These are phyloP conservation scores for Melieria omissa DNA, from an alignment of 2,888 invertebrate species.

Conservation along the genomic window DNA sequence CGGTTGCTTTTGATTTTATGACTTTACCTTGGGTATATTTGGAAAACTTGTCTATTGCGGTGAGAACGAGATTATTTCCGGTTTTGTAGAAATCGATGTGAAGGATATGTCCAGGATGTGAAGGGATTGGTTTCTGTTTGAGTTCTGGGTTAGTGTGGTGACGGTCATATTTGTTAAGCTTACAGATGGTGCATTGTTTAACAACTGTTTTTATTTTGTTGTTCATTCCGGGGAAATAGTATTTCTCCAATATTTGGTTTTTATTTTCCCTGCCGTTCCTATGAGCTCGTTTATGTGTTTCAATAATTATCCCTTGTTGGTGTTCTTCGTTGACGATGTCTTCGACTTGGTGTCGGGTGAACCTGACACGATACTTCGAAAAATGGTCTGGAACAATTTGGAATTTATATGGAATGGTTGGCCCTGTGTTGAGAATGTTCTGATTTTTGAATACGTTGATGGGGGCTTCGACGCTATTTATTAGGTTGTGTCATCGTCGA, in stretches of 20 bases:
- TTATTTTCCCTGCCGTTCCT: slow-evolving; percentile 39
- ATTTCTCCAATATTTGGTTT: slow-evolving; percentile 24
- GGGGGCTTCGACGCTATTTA: neutral
- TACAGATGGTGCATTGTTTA: neutral
- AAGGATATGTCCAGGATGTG: too few relatives aligned
- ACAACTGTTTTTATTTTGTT: slow-evolving; percentile 30
- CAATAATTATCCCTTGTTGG: slow-evolving; percentile 27
- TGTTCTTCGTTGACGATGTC: slow-evolving; percentile 21
- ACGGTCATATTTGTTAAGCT: too few relatives aligned
- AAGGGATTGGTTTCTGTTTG: neutral
- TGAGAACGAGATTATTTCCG: too few relatives aligned
- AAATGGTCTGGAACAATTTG: slow-evolving; percentile 21
- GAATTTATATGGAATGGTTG: slow-evolving; percentile 13
- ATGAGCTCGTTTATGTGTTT: slow-evolving; percentile 26
- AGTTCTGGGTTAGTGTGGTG: neutral
- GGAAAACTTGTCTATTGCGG: too few relatives aligned
- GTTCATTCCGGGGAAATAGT: slow-evolving; percentile 32
- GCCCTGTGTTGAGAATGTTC: neutral
- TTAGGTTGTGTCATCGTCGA: neutral
- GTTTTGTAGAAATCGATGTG: too few relatives aligned
- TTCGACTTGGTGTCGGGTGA: slow-evolving; percentile 21
- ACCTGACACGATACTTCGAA: slow-evolving; percentile 34
- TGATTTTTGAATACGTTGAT: slow-evolving; percentile 30
- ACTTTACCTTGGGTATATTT: too few relatives aligned
- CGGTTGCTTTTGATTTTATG: too few relatives aligned